phyloP scores from a whole-genome alignment of 2,113 vertebrate species.

The Tetrax tetrax region DNA sequence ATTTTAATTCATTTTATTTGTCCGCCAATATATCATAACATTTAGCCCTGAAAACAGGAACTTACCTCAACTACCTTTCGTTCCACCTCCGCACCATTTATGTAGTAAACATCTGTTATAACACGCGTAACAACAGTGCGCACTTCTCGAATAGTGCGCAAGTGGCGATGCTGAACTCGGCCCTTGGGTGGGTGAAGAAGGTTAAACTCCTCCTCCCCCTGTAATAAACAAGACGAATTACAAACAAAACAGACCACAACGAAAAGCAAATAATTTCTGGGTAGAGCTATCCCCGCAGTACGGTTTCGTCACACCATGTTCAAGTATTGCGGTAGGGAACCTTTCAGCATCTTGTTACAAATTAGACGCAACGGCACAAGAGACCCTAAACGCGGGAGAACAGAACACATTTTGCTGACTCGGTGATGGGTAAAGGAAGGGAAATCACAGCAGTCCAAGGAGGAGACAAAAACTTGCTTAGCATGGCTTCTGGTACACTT shows the following conservation, averaged over 20 bases:
- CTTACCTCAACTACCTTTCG: conserved; percentile 90
- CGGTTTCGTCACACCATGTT: not conserved
- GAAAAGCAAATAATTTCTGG: not conserved
- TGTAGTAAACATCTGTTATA: conserved; percentile 93
- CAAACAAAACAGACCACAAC: not conserved
- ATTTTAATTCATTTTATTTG: not conserved
- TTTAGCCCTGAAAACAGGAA: not conserved
- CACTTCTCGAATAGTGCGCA: conserved; percentile 92
- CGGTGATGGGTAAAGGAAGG: not conserved
- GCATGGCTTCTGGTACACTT: not conserved
- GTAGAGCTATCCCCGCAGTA: not conserved
- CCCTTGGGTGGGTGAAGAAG: conserved; percentile 75
- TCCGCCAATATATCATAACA: not conserved
- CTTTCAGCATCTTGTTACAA: not conserved
- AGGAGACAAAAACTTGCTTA: not conserved
- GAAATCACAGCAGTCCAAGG: not conserved
- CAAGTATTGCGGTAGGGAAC: not conserved
- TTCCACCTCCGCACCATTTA: conserved; percentile 92
- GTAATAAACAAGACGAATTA: not conserved
- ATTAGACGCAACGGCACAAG: not conserved
- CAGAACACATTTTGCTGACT: not conserved
- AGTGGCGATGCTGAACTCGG: conserved; percentile 81
- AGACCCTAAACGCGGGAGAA: not conserved
- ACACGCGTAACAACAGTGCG: conserved; percentile 90
- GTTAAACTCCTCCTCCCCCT: conserved; percentile 80